Conservation (phyloP, 2,113 vertebrate genomes). For the human region GRCh38 chr5:2473501-2474000, state of each 20-base stretch:
- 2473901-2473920: too few species aligned
- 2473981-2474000: accelerated
- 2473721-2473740: not conserved
- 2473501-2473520: not conserved
- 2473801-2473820: not conserved
- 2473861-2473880: not conserved
- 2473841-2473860: not conserved
- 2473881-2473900: accelerated
- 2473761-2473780: not conserved
- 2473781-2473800: not conserved
- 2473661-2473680: conserved; percentile 67
- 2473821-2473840: not conserved
- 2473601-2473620: conserved; percentile 61
- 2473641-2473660: conserved; percentile 28
- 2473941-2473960: accelerated
- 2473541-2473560: not conserved
- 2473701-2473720: not conserved
- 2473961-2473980: not conserved
- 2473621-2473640: not conserved
- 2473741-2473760: accelerated
- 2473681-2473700: not conserved
- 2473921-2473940: accelerated
- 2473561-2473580: not conserved
- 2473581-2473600: conserved; percentile 71
- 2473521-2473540: not conserved